phyloP scores from a whole-genome alignment of 1,140 invertebrate species.

The Tenebrio molitor region DNA sequence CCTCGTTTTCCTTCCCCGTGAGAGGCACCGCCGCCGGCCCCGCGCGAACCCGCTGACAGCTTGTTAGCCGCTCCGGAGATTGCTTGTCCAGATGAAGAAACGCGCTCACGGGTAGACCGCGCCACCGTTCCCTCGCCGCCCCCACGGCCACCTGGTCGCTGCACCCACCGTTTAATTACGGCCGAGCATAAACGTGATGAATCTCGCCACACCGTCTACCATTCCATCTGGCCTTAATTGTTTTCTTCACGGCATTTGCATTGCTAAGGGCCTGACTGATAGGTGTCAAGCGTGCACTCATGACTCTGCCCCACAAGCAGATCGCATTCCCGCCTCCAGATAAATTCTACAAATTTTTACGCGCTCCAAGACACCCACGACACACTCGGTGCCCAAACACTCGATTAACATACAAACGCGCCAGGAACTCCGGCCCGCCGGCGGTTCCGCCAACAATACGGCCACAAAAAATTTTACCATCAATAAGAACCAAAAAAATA shows the following conservation, averaged over 20 bases:
- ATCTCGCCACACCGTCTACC: constrained; percentile 7
- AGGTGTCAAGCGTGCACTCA: constrained; percentile 59
- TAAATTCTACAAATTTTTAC: constrained; percentile 45
- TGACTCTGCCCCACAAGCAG: constrained; percentile 48
- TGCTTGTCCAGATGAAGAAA: constrained; percentile 49
- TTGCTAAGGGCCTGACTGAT: constrained; percentile 63
- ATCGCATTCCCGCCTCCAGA: constrained; percentile 53
- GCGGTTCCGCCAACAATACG: no score
- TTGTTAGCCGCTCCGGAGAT: constrained; percentile 50
- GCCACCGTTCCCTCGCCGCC: constrained; percentile 22
- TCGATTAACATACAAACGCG: constrained; percentile 26
- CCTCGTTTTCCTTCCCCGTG: no score
- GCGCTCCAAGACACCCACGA: constrained; percentile 7
- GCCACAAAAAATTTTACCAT: no score
- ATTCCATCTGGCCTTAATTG: constrained; percentile 49
- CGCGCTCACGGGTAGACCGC: constrained; percentile 43
- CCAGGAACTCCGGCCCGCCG: not conserved
- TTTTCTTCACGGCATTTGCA: constrained; percentile 56
- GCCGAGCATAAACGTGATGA: constrained; percentile 13
- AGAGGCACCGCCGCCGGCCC: not conserved
- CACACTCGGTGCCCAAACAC: constrained; percentile 19
- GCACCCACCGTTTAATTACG: constrained; percentile 48
- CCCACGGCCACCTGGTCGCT: constrained; percentile 31
- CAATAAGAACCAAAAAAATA: no score
- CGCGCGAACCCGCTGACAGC: constrained; percentile 47